Conservation (phyloP, 2,888 invertebrate genomes). For the Conops quadrifasciatus region DNA sequence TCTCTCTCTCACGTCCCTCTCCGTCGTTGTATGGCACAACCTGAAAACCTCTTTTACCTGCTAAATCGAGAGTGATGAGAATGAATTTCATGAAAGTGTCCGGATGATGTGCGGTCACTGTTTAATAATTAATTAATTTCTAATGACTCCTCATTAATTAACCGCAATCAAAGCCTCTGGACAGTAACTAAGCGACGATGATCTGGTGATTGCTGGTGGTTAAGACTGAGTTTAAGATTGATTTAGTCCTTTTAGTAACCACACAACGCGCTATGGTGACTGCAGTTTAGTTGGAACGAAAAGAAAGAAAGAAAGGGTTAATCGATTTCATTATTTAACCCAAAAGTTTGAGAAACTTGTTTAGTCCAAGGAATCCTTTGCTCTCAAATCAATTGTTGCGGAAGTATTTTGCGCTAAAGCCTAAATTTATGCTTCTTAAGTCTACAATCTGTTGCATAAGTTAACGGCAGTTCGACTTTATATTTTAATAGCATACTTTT, state of each 20-base stretch:
- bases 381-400: too few species aligned
- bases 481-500: too few species aligned
- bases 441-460: too few species aligned
- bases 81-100: background rate
- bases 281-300: background rate
- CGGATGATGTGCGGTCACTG: slow-evolving; percentile 33
- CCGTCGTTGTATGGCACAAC: background rate
- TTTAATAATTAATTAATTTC: slow-evolving; percentile 57
- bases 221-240: background rate
- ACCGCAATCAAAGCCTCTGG: slow-evolving; percentile 4
- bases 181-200: background rate
- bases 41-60: too few species aligned
- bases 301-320: too few species aligned
- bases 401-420: too few species aligned
- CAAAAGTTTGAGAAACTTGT: too few species aligned
- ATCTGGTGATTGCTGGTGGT: background rate
- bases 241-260: background rate
- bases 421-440: too few species aligned
- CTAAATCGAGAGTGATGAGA: too few species aligned
- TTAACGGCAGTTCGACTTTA: too few species aligned
- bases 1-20: background rate
- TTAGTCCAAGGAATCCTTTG: too few species aligned
- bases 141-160: slow-evolving; percentile 61
- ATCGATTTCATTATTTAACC: too few species aligned
- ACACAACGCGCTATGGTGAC: background rate